phyloP scores from a whole-genome alignment of 2,888 invertebrate species.

The Siphlonurus alternatus region DNA sequence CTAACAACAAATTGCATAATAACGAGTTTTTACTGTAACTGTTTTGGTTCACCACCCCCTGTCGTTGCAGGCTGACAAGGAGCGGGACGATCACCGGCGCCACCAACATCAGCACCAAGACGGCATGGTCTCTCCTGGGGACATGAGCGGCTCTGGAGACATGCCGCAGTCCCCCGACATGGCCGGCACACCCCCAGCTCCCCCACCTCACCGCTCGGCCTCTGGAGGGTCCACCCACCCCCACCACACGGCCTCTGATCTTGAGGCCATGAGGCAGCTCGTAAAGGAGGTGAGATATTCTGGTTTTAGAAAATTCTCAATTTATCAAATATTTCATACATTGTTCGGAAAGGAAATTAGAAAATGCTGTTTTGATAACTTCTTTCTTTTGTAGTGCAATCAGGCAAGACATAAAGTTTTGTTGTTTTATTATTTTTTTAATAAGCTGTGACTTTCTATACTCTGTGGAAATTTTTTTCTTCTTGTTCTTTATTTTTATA shows the following conservation, averaged over 20 bases:
- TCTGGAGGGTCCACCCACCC: neutral
- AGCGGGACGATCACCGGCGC: slow-evolving; percentile 59
- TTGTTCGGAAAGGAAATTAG: too few species aligned
- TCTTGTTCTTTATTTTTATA: too few species aligned
- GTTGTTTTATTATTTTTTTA: too few species aligned
- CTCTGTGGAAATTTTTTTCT: too few species aligned
- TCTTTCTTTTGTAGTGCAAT: too few species aligned
- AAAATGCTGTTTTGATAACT: too few species aligned
- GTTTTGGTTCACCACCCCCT: neutral
- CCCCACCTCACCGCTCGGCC: slow-evolving; percentile 23
- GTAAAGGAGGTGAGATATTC: slow-evolving; percentile 65
- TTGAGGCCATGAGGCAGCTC: slow-evolving; percentile 53
- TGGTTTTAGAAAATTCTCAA: neutral
- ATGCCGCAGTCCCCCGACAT: slow-evolving; percentile 13
- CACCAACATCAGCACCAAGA: slow-evolving; percentile 11
- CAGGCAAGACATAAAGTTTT: too few species aligned
- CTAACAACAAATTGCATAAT: too few species aligned
- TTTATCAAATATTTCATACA: slow-evolving; percentile 6
- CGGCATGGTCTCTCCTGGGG: slow-evolving; percentile 12
- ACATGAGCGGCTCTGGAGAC: slow-evolving; percentile 12
- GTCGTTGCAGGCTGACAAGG: slow-evolving; percentile 48
- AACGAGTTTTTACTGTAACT: neutral
- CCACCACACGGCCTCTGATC: slow-evolving; percentile 31
- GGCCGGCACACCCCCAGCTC: slow-evolving; percentile 16
- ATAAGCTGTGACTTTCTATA: too few species aligned